phyloP scores from a whole-genome alignment of 2,113 vertebrate species.

The Myiagra hebetior region DNA sequence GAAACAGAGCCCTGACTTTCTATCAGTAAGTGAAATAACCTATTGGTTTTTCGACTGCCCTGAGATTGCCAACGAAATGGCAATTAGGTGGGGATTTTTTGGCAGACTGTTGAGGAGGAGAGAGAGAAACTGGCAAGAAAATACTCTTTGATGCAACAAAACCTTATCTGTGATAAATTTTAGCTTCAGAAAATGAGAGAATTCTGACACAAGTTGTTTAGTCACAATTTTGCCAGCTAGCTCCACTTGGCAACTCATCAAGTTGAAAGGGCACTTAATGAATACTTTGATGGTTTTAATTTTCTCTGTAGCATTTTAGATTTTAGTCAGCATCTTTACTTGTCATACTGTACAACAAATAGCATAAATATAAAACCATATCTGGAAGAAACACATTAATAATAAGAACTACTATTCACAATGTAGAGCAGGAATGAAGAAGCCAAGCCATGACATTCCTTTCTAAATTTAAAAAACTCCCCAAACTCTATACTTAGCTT shows the following conservation, averaged over 20 bases:
- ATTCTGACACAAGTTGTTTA: not conserved
- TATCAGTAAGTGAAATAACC: not conserved
- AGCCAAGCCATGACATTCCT: not conserved
- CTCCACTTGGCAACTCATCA: not conserved
- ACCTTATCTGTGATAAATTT: not conserved
- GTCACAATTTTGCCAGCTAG: not conserved
- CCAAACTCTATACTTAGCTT: not conserved
- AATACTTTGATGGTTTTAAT: not conserved
- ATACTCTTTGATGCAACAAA: not conserved
- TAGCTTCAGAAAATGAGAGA: not conserved
- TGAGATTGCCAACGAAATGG: not conserved
- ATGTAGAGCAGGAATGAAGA: not conserved
- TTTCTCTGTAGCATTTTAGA: not conserved
- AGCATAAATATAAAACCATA: rapidly evolving
- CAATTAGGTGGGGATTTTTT: not conserved
- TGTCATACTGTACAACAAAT: not conserved
- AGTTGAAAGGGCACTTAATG: not conserved
- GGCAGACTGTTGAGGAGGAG: not conserved
- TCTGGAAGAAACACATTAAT: not conserved
- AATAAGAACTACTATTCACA: not conserved
- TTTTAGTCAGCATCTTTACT: not conserved
- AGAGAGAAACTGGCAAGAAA: not conserved
- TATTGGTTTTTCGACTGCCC: not conserved
- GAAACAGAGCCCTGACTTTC: not conserved
- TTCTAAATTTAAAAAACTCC: not conserved